Conservation (phyloP, 2,888 invertebrate species). For the Scotopteryx bipunctaria region DNA sequence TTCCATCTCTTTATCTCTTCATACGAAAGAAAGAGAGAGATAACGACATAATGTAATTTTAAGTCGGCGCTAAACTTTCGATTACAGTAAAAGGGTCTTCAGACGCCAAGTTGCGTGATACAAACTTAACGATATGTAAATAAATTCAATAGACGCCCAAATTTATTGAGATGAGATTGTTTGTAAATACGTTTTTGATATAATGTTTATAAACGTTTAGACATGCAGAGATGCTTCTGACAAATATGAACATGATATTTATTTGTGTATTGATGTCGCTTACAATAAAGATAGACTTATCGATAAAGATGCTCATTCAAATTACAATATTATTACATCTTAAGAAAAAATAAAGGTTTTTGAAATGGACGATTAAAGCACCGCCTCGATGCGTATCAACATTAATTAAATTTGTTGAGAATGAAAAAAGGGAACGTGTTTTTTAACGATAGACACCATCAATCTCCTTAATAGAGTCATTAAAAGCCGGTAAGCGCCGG, state of each 20-base stretch:
- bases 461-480: slow-evolving; percentile 82
- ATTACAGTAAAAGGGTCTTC: slow-evolving; percentile 36
- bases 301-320: slow-evolving; percentile 26
- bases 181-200: slow-evolving; percentile 44
- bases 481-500: slow-evolving; percentile 69
- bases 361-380: slow-evolving; percentile 37
- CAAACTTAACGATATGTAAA: slow-evolving; percentile 53
- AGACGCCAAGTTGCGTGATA: slow-evolving; percentile 49
- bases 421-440: slow-evolving; percentile 62
- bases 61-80: slow-evolving; percentile 34
- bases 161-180: slow-evolving; percentile 45
- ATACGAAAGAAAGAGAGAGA: slow-evolving; percentile 28
- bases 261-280: slow-evolving; percentile 11
- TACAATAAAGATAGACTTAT: slow-evolving; percentile 22
- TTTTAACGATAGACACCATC: slow-evolving; percentile 72
- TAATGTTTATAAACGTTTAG: slow-evolving; percentile 24
- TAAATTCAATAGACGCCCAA: slow-evolving; percentile 44
- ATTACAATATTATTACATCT: slow-evolving; percentile 29
- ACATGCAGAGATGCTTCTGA: slow-evolving; percentile 11
- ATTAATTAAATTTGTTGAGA: slow-evolving; percentile 79
- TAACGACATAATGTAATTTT: slow-evolving; percentile 36
- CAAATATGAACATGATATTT: slow-evolving; percentile 19
- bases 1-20: slow-evolving; percentile 42
- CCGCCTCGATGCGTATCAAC: slow-evolving; percentile 59
- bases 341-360: slow-evolving; percentile 30